phyloP scores from a whole-genome alignment of 2,113 vertebrate species.

The Nyctereutes procyonoides region DNA sequence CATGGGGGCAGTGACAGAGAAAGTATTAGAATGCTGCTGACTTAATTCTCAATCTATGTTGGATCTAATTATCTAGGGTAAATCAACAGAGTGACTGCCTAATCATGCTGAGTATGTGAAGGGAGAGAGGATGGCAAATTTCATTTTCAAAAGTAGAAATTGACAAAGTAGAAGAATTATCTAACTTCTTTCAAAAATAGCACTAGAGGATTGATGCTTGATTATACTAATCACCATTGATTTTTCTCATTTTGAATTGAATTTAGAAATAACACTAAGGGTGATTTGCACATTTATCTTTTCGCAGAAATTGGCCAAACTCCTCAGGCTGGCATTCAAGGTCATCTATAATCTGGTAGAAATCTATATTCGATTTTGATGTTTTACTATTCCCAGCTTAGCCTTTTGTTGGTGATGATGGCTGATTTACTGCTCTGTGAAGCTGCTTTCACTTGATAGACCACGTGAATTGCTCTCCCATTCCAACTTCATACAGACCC shows the following conservation, averaged over 20 bases:
- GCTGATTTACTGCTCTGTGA: background rate
- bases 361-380: constrained; percentile 19
- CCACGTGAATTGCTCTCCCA: background rate
- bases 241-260: constrained; percentile 74
- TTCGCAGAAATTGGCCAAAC: background rate
- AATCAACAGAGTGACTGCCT: constrained; percentile 47
- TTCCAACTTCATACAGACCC: background rate
- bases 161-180: constrained; percentile 64
- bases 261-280: constrained; percentile 69
- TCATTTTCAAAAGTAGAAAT: constrained; percentile 70
- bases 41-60: constrained; percentile 7
- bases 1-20: background rate
- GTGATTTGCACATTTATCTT: constrained; percentile 58
- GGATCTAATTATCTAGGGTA: constrained; percentile 40
- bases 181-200: constrained; percentile 70
- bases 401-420: background rate
- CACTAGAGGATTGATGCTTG: constrained; percentile 55
- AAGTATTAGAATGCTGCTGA: background rate
- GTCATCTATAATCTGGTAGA: background rate
- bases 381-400: background rate
- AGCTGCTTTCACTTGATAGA: background rate
- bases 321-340: constrained; percentile 39
- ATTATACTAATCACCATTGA: constrained; percentile 72
- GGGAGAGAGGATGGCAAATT: constrained; percentile 39
- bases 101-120: constrained; percentile 53